Percentiles rank a stretch among this genome's conserved stretches.
phyloP scores from a whole-genome alignment of 2,888 invertebrate species.

The Anoncus sp. region DNA sequence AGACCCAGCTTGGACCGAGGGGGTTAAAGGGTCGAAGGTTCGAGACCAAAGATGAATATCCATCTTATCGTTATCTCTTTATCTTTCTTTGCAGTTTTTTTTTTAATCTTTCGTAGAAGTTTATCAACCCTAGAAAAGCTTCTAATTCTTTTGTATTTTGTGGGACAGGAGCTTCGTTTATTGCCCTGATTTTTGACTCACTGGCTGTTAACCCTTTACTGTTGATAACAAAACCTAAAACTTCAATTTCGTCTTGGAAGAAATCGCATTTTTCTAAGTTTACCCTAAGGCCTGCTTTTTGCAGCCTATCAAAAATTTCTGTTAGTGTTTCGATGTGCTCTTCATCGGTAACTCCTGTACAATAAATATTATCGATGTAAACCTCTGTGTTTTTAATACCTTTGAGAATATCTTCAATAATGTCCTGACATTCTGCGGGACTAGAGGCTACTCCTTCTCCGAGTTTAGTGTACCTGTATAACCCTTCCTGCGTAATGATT shows the following conservation, averaged over 20 bases:
- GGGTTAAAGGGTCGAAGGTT: slow-evolving; percentile 71
- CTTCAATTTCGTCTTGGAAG: slow-evolving; percentile 68
- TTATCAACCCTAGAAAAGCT: slow-evolving; percentile 74
- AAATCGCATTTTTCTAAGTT: slow-evolving; percentile 71
- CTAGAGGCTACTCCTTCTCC: slow-evolving; percentile 76
- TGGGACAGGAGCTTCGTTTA: slow-evolving; percentile 40
- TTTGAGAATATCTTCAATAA: slow-evolving; percentile 71
- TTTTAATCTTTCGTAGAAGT: slow-evolving; percentile 7
- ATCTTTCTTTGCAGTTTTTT: neutral
- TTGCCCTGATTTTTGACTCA: slow-evolving; percentile 45
- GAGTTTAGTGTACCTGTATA: slow-evolving; percentile 74
- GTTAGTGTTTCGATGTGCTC: slow-evolving; percentile 69
- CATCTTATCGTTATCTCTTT: slow-evolving; percentile 30
- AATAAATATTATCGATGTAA: slow-evolving; percentile 72
- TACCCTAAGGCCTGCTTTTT: slow-evolving; percentile 47
- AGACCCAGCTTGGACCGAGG: slow-evolving; percentile 65
- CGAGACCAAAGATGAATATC: slow-evolving; percentile 52
- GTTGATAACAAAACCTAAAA: slow-evolving; percentile 51
- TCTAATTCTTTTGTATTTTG: slow-evolving; percentile 66
- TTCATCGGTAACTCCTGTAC: slow-evolving; percentile 69
- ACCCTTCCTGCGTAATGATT: slow-evolving; percentile 77
- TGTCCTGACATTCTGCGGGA: slow-evolving; percentile 75
- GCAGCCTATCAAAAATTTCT: slow-evolving; percentile 66
- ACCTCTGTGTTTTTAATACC: slow-evolving; percentile 71
- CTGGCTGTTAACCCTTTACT: slow-evolving; percentile 34